Evolutionary conservation across 2,113 vertebrate genomes (phyloP).

Genomic region (Triplophysa siluroides): DNA sequence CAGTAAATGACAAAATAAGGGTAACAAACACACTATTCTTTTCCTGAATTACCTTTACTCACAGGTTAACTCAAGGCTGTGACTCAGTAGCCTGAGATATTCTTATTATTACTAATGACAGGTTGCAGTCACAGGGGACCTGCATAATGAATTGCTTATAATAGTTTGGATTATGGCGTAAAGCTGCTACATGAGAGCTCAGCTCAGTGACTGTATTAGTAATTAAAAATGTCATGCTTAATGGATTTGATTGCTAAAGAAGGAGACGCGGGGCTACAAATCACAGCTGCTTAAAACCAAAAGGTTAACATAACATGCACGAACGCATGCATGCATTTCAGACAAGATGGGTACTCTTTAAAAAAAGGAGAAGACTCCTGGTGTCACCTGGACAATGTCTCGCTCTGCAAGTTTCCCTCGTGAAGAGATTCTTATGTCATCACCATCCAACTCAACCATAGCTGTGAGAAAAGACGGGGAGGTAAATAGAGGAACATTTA

Average conservation of each 20-base stretch:
- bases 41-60: not conserved
- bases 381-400: constrained; percentile 92
- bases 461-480: constrained; percentile 66
- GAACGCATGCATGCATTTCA: not conserved
- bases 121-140: constrained; percentile 20
- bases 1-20: no score
- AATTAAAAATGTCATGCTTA: constrained; percentile 18
- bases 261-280: not conserved
- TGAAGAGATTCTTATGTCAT: constrained; percentile 90
- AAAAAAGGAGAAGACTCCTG: not conserved
- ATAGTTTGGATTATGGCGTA: constrained; percentile 20
- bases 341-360: not conserved
- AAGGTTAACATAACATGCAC: not conserved
- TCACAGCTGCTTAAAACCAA: constrained; percentile 5
- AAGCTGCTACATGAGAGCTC: constrained; percentile 24
- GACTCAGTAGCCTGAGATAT: not conserved
- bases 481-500: not conserved
- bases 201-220: constrained; percentile 11
- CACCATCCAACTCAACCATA: constrained; percentile 94
- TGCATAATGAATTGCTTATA: constrained; percentile 33
- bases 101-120: constrained; percentile 24
- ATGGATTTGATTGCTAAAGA: constrained; percentile 30
- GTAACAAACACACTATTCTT: not conserved
- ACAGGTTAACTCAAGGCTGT: not conserved
- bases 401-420: constrained; percentile 88